Evolutionary conservation across 1,140 invertebrate species (phyloP), one percentile per base, ranked within the genome.

Genomic region (Lepidurus arcticus): DNA sequence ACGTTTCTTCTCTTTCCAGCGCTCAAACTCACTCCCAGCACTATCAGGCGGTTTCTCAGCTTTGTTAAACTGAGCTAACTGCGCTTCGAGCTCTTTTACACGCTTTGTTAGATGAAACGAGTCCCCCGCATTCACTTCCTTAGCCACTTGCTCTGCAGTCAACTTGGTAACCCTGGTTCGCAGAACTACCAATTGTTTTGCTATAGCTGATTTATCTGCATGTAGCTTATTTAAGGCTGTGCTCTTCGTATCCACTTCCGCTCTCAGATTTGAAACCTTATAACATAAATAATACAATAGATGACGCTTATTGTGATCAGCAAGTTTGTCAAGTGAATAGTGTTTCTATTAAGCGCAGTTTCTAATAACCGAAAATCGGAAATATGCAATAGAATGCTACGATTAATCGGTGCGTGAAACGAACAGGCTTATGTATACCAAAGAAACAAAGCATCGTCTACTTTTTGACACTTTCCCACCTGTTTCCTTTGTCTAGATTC

Each of bases 51-150:
- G 78, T 74, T 26, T 78, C 44, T 78, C 78, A 7, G 78, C 78
- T 44, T 73, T 78, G 73, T 78, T 73, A 47, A 78, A 78, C 73
- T 75, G 24, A 16, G 73, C 43, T 21, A 78, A 16, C n/a, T 78
- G 78, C n/a, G n/a, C 24, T 47, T 78, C 78, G 13, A 78, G 43
- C 21, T 78, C 78, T 45, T 78, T 78, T n/a, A 78, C 75, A 11
- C 78, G 78, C 44, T 75, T 73, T 21, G 75, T n/a, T 13, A 78
- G n/a, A n/a, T 45, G 78, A 24, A 73, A 42, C 11, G 75, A 73
- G 3, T 78, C 78, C 5, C 44, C 73, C 21, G 78, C 34, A 16
- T 43, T 21, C 6, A 45, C 21, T 45, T 78, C 73, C 9, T 26
- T 26, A 26, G 73, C 73, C 10, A 74, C 73, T 16, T 74, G 26